Evolutionary conservation across 2,113 vertebrate genomes (phyloP), one percentile per base, ranked within the genome.

Genomic region (Vidua chalybeata): DNA sequence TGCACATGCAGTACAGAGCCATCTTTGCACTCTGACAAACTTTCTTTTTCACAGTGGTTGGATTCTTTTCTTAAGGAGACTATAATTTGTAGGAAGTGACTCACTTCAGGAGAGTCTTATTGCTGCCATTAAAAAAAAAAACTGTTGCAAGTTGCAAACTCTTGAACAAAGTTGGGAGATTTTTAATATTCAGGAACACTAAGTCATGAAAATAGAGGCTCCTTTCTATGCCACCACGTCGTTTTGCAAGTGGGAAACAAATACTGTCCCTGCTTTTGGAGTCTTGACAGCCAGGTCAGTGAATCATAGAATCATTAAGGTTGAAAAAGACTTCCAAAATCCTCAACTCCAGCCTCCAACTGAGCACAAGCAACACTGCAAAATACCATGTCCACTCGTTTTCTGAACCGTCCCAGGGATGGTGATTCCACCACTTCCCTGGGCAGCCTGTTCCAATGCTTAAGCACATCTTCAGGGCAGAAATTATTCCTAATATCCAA

Each of bases 371-470:
- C 22, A 8, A 5, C 3, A 11, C 19, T 30, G 73, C 63, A 87
- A 52, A 77, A 14, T 17, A 31, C 22, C 37, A 68, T 0, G 1
- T 33, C 27, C 46, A 18, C 37, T 41, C 1, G 0, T 8, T 8
- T 33, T 52, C 41, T 22, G 62, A 43, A 35, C 9, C 9, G 11
- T 37, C 21, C 11, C 14, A 33, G 37, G 17, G 33, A 10, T 86
- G 46, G 37, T 68, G 73, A 37, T 33, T 31, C 37, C 54, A 37
- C 13, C 21, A 22, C 6, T 27, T 26, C 46, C 33, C 46, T 7
- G 2, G 22, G 37, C 37, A 45, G 27, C 11, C 37, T 86, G 14
- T 51, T 45, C 52, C 2, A 0, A 27, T 37, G 37, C 14, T 61
- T 18, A 33, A 13, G 21, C 33, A 27, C 45, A 37, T 33, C 46